Evolutionary conservation across 2,888 invertebrate species (phyloP).

Genomic region (Esperia sulphurella): DNA sequence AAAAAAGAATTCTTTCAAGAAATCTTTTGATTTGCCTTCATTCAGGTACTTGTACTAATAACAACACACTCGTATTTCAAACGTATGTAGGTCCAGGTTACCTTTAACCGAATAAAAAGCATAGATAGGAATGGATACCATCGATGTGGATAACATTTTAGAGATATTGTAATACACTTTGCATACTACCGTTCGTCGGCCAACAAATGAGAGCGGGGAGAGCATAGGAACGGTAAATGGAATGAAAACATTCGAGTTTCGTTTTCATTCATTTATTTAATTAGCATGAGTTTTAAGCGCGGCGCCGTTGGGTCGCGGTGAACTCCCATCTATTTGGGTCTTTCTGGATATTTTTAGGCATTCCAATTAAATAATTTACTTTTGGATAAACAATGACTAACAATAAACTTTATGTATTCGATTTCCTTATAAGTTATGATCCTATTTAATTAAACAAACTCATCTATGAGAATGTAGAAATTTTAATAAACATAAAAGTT

Average conservation of each 20-base stretch:
- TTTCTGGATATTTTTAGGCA: slow-evolving; percentile 19
- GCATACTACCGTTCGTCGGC: slow-evolving; percentile 48
- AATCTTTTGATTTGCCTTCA: not conserved
- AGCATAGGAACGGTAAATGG: slow-evolving; percentile 64
- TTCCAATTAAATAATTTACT: no score
- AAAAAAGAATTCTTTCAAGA: not conserved
- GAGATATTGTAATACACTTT: slow-evolving; percentile 48
- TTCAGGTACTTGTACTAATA: not conserved
- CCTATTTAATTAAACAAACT: no score
- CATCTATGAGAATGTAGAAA: no score
- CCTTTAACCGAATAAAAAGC: slow-evolving; percentile 14
- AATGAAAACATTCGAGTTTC: slow-evolving; percentile 75
- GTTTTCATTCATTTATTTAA: slow-evolving; percentile 76
- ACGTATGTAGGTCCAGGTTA: slow-evolving; percentile 8
- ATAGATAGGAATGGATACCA: slow-evolving; percentile 10
- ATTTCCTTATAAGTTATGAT: no score
- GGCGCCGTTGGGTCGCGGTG: slow-evolving; percentile 61
- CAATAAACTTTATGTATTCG: no score
- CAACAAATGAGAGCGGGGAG: slow-evolving; percentile 27
- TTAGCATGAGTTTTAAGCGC: slow-evolving; percentile 65
- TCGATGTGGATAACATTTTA: slow-evolving; percentile 28
- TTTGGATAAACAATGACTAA: no score
- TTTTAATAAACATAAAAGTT: no score
- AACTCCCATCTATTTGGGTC: slow-evolving; percentile 50
- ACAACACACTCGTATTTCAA: slow-evolving; percentile 4